Base-by-base conservation (phyloP, 2,113 vertebrate genomes). In the Gnathonemus echidnorhynchus region DNA sequence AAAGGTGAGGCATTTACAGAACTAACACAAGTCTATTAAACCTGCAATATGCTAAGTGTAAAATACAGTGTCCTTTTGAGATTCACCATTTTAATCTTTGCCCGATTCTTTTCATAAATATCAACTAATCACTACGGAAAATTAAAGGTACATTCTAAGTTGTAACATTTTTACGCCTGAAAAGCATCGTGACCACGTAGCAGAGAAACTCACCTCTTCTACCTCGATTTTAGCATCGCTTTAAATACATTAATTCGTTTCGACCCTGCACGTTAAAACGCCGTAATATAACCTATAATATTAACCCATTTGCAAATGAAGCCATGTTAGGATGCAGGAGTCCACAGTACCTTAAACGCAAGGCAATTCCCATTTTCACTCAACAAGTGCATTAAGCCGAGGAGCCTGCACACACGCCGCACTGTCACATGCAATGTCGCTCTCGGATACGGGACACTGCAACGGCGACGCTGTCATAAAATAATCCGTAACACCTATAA, bases 301-400 rank as follows among this genome's bases (percentile, higher is more conserved):
- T 56, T 35, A 50, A 27, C 13, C 17, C 1, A 70, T 58, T 11
- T 87, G 5, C 70, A 58, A 84, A 90, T 66, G 24, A 52, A 70
- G 46, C 77, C 46, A 52, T 87, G 70, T 58, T 21, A 62, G 19
- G 35, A 9, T 42, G 66, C 84, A 53, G 31, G 31, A 88, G 91
- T 70, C 74, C 90, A 89, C 91, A 74, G 91, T 90, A 91, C 88
- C 92, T 90, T 88, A 89, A 46, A 48, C 8, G 31, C 80, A 88
- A 31, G 85, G 19, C 49, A 62, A 88, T 74, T 89, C 70, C 49
- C 84, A 77, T 77, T 89, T 89, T 89, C 89, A 62, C 92, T 93
- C 93, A 94, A 93, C 93, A 94, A 93, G 94, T 93, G 93, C 53
- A 92, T 86, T 70, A 83, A 90, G 84, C 90, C 88, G 89, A 89